Evolutionary conservation across 2,888 invertebrate genomes (phyloP).

Genomic region (Dichetophora obliterata): DNA sequence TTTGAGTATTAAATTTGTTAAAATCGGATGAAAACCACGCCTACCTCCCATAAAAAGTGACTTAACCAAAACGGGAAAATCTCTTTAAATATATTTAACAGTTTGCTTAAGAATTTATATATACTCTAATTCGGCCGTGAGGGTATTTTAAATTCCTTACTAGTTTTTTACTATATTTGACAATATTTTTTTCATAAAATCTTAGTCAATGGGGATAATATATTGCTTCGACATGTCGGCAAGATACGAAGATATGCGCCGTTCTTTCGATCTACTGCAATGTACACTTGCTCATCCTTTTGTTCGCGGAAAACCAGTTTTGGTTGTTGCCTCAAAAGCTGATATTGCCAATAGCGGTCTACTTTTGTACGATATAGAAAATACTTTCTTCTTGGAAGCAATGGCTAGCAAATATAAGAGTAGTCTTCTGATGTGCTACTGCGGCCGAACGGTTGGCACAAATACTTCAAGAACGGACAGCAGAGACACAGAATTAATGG

Average conservation of each 20-base stretch:
- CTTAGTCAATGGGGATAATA: constrained; percentile 58
- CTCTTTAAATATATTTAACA: too few relatives aligned
- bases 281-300: constrained; percentile 55
- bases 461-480: constrained; percentile 40
- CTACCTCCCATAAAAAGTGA: too few relatives aligned
- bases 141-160: too few relatives aligned
- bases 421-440: constrained; percentile 55
- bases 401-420: constrained; percentile 55
- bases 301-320: constrained; percentile 62
- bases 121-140: too few relatives aligned
- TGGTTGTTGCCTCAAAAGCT: constrained; percentile 61
- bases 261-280: constrained; percentile 55
- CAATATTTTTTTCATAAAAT: not conserved
- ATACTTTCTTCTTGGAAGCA: constrained; percentile 59
- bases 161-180: not conserved
- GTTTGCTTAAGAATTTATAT: too few relatives aligned
- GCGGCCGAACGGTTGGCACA: constrained; percentile 40
- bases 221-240: constrained; percentile 63
- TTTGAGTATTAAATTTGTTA: too few relatives aligned
- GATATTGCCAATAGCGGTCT: constrained; percentile 57
- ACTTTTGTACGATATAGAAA: constrained; percentile 64
- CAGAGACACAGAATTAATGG: not conserved
- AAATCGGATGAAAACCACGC: too few relatives aligned
- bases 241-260: constrained; percentile 49
- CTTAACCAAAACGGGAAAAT: too few relatives aligned